Evolutionary conservation across 2,888 invertebrate genomes (phyloP).

Genomic region (Drosophila longiperda): DNA sequence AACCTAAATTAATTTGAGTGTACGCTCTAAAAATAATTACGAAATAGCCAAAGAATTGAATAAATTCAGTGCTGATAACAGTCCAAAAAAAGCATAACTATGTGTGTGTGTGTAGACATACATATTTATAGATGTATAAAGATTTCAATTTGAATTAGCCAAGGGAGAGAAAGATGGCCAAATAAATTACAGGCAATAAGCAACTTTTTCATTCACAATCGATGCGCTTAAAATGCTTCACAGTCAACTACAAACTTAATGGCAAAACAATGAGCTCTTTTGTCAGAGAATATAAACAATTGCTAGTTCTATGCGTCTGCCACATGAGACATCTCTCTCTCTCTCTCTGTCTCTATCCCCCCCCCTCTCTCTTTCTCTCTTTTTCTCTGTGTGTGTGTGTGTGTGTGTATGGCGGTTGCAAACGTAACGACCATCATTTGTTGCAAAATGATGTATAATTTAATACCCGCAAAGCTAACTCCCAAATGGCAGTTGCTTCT

Average conservation of each 20-base stretch:
- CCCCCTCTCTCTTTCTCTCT: too few relatives aligned
- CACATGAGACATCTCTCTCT: slow-evolving; percentile 47
- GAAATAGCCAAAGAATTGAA: slow-evolving; percentile 18
- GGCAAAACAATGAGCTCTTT: slow-evolving; percentile 42
- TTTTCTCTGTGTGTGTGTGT: not conserved
- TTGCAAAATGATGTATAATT: slow-evolving; percentile 82
- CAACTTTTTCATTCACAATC: slow-evolving; percentile 2
- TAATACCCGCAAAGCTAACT: slow-evolving; percentile 83
- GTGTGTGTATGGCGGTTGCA: slow-evolving; percentile 32
- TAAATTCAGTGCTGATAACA: not conserved
- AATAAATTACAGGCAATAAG: not conserved
- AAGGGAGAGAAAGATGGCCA: not conserved
- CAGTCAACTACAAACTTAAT: slow-evolving; percentile 27
- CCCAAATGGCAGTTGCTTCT: slow-evolving; percentile 67
- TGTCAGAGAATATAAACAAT: slow-evolving; percentile 51
- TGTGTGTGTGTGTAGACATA: not conserved
- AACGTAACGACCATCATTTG: slow-evolving; percentile 81
- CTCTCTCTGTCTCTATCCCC: too few relatives aligned
- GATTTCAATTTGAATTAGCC: not conserved
- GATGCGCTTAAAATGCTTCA: slow-evolving; percentile 2
- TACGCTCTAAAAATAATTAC: slow-evolving; percentile 46
- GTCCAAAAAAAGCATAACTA: not conserved
- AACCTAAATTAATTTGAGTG: slow-evolving; percentile 54
- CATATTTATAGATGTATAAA: not conserved
- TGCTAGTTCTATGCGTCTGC: slow-evolving; percentile 52